Conservation (phyloP, 2,113 vertebrate species). For the Neogale vison region DNA sequence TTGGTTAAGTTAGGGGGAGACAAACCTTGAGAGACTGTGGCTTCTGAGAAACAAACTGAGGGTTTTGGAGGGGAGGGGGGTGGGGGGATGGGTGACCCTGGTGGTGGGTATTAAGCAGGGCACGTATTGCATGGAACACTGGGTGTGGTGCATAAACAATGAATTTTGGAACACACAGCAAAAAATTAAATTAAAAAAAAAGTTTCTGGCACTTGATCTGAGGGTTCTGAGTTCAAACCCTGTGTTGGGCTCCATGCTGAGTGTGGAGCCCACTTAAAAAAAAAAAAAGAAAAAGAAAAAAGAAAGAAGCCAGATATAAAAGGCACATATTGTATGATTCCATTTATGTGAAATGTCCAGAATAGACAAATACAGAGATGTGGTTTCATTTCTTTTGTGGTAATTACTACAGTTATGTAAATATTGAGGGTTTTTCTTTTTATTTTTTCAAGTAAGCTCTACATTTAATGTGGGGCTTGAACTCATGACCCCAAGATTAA, state of each 20-base stretch:
- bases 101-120: too few species aligned
- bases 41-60: too few species aligned
- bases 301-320: neutral
- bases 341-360: neutral
- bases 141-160: too few species aligned
- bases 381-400: neutral
- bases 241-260: neutral
- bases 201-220: neutral
- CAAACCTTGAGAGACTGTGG: too few species aligned
- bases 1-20: neutral
- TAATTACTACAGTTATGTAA: neutral
- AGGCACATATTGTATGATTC: neutral
- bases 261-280: neutral
- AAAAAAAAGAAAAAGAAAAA: neutral
- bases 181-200: too few species aligned
- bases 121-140: too few species aligned
- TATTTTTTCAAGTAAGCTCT: neutral
- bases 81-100: too few species aligned
- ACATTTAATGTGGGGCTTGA: neutral
- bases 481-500: neutral
- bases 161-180: too few species aligned
- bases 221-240: neutral
- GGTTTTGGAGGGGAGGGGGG: too few species aligned
- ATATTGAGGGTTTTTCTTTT: neutral
- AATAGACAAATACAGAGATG: neutral